Evolutionary conservation across 2,797 vertebrate species (phyloP).

Genomic region (Margarornis squamiger): DNA sequence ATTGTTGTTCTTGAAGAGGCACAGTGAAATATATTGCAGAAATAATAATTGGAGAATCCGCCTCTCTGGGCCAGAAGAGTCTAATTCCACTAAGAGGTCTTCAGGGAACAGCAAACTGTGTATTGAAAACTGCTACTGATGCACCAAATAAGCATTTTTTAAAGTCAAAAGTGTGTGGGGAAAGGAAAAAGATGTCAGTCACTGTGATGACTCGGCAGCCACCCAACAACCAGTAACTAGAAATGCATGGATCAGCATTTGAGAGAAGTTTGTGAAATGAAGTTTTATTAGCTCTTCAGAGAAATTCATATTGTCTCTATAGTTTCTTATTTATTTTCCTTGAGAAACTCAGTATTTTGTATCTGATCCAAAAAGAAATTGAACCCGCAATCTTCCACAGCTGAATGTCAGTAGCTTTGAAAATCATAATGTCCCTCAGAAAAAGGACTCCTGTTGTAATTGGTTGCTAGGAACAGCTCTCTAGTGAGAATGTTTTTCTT

Average conservation of each 20-base stretch:
- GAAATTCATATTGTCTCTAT: background rate
- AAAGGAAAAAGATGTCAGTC: constrained; percentile 67
- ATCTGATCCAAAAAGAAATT: background rate
- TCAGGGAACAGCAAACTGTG: constrained; percentile 28
- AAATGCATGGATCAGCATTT: constrained; percentile 61
- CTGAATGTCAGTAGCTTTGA: background rate
- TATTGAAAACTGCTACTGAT: constrained; percentile 70
- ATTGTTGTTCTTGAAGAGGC: background rate
- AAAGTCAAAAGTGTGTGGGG: constrained; percentile 40
- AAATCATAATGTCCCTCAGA: background rate
- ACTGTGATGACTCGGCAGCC: constrained; percentile 55
- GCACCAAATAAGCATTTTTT: constrained; percentile 70
- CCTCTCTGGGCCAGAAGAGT: background rate
- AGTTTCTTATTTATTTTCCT: background rate
- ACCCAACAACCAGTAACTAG: constrained; percentile 42
- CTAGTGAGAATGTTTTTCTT: background rate
- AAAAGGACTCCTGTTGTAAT: background rate
- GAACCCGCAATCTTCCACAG: background rate
- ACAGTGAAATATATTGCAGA: background rate
- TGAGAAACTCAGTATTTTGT: background rate
- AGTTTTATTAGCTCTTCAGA: constrained; percentile 26
- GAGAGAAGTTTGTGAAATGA: constrained; percentile 34
- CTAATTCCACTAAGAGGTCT: constrained; percentile 64
- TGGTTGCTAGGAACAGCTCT: background rate
- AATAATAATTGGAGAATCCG: constrained; percentile 28